Conservation (phyloP, 2,888 invertebrate genomes). For the Amphipyra tragopoginis region DNA sequence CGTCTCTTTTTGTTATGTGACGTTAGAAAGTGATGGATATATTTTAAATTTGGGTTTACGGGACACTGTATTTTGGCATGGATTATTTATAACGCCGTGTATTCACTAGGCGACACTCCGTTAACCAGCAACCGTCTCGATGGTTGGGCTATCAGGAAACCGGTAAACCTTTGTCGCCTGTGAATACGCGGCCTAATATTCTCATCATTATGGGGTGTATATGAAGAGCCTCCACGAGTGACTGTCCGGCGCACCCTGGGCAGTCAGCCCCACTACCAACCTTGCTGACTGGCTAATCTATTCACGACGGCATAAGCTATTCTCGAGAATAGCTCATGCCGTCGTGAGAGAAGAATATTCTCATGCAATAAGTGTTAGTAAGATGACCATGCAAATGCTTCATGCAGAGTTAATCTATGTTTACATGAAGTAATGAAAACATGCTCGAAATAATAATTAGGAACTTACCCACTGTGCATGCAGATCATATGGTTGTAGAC, state of each 20-base stretch:
- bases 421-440: slow-evolving; percentile 43
- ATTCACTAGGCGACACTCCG: not conserved
- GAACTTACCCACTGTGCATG: slow-evolving; percentile 76
- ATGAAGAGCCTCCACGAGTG: no score
- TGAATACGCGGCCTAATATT: not conserved
- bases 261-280: no score
- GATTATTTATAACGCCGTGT: slow-evolving; percentile 2
- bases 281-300: no score
- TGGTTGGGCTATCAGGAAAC: not conserved
- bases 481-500: slow-evolving; percentile 58
- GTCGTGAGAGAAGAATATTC: no score
- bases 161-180: not conserved
- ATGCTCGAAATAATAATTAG: slow-evolving; percentile 69
- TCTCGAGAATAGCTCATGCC: no score
- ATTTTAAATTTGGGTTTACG: no score
- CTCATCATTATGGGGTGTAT: no score
- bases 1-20: no score
- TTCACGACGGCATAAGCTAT: no score
- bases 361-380: slow-evolving; percentile 33
- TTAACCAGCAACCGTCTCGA: not conserved
- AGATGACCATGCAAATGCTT: slow-evolving; percentile 42
- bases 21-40: no score
- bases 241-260: no score
- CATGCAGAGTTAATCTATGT: slow-evolving; percentile 49
- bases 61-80: slow-evolving; percentile 4